These are phyloP conservation scores for Thunnus albacares DNA, from an alignment of 2,797 vertebrate species.

Conservation along the genomic window DNA sequence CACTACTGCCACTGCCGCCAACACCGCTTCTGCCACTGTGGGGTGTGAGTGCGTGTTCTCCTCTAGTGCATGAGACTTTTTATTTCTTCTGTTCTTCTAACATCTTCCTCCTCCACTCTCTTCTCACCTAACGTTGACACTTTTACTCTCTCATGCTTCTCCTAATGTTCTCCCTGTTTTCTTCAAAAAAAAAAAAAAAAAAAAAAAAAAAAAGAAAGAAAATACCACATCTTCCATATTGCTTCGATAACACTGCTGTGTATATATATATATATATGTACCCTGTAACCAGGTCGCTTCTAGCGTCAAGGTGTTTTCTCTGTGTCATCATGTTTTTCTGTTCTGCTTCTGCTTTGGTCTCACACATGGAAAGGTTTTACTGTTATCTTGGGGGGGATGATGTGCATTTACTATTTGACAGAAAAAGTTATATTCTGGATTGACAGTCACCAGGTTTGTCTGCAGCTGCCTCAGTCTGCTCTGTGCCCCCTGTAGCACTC, in stretches of 20 bases:
- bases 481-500: constrained; percentile 78
- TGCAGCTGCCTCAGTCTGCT: constrained; percentile 86
- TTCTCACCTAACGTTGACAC: constrained; percentile 91
- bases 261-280: constrained; percentile 81
- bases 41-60: constrained; percentile 99
- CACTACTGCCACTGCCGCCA: constrained; percentile 95
- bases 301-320: constrained; percentile 89
- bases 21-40: constrained; percentile 99
- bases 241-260: constrained; percentile 85
- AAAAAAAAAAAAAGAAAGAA: constrained; percentile 51
- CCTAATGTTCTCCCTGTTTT: constrained; percentile 88
- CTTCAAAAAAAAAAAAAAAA: constrained; percentile 67
- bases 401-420: constrained; percentile 54
- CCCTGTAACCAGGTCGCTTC: constrained; percentile 86
- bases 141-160: constrained; percentile 92
- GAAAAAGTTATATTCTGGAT: constrained; percentile 61
- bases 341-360: constrained; percentile 88
- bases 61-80: constrained; percentile 99
- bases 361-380: constrained; percentile 77
- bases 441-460: constrained; percentile 82
- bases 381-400: constrained; percentile 72
- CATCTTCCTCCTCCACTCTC: constrained; percentile 90
- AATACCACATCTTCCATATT: constrained; percentile 81
- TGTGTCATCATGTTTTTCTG: constrained; percentile 83
- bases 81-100: constrained; percentile 85